These are phyloP conservation scores for Sceliomorpha sp. DNA, from an alignment of 2,888 invertebrate species.

Conservation along the genomic window DNA sequence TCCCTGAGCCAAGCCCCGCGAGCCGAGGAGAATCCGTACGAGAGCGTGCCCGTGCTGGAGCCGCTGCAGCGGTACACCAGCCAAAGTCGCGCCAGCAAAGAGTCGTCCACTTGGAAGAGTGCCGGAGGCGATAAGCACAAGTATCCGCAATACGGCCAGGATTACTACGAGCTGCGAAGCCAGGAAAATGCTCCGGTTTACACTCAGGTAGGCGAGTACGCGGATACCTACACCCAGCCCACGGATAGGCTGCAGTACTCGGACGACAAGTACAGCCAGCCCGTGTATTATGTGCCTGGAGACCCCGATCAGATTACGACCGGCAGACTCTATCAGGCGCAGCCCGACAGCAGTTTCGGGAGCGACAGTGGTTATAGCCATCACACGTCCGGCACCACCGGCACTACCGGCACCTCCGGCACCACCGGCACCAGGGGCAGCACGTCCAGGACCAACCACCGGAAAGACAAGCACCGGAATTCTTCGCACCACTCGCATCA, in stretches of 20 bases:
- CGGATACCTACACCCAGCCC: constrained; percentile 76
- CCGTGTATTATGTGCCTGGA: constrained; percentile 71
- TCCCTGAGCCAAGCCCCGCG: constrained; percentile 70
- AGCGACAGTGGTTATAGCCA: constrained; percentile 94
- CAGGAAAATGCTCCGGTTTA: constrained; percentile 70
- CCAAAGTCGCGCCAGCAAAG: constrained; percentile 75
- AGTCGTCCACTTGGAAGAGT: constrained; percentile 83
- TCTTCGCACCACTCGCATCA: constrained; percentile 72
- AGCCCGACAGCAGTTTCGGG: constrained; percentile 86
- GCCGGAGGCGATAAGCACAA: constrained; percentile 62
- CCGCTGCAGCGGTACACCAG: constrained; percentile 79
- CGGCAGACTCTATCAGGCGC: constrained; percentile 72
- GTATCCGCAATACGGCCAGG: constrained; percentile 64
- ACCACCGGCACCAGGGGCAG: constrained; percentile 69
- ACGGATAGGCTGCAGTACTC: constrained; percentile 69
- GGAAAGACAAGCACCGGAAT: constrained; percentile 74
- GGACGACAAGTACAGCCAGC: constrained; percentile 74
- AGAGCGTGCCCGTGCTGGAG: constrained; percentile 86
- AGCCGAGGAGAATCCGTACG: constrained; percentile 83
- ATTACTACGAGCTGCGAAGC: constrained; percentile 71
- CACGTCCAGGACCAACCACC: constrained; percentile 68
- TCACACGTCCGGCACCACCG: constrained; percentile 86
- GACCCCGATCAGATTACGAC: constrained; percentile 68
- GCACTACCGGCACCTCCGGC: constrained; percentile 79
- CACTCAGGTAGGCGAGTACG: constrained; percentile 72